phyloP scores from a whole-genome alignment of 2,113 vertebrate species.

The Psettodes erumei region DNA sequence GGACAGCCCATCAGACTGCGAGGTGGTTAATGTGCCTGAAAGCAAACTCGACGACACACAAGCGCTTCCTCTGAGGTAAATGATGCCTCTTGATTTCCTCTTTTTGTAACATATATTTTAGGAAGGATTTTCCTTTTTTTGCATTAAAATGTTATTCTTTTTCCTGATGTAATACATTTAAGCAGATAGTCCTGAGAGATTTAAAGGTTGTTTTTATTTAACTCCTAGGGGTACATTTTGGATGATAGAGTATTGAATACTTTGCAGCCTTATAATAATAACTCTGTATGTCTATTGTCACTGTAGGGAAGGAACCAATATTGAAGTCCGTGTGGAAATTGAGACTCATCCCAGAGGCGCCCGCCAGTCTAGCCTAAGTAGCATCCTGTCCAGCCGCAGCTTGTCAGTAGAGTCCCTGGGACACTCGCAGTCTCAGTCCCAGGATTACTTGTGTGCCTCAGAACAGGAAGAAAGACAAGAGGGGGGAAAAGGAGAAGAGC shows the following conservation, averaged over 20 bases:
- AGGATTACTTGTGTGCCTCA: conserved; percentile 80
- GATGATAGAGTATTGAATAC: not conserved
- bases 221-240: not conserved
- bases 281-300: conserved; percentile 6
- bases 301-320: conserved; percentile 83
- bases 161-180: not conserved
- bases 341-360: conserved; percentile 81
- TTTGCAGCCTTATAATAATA: not conserved
- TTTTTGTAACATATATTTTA: not conserved
- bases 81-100: not conserved
- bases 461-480: conserved; percentile 61
- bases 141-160: not conserved
- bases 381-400: conserved; percentile 83
- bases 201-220: not conserved
- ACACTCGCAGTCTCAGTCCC: conserved; percentile 74
- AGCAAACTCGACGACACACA: conserved; percentile 68
- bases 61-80: conserved; percentile 78
- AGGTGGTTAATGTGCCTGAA: conserved; percentile 71
- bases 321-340: conserved; percentile 87
- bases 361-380: conserved; percentile 85
- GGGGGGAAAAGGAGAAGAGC: conserved; percentile 28
- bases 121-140: not conserved
- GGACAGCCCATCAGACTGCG: conserved; percentile 73
- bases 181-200: not conserved
- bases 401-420: conserved; percentile 85